A percentile compares a stretch with the other conserved stretches of the same genome.
These are phyloP conservation scores for Subacronicta megacephala DNA, from an alignment of 2,888 invertebrate genomes.

Conservation along the genomic window DNA sequence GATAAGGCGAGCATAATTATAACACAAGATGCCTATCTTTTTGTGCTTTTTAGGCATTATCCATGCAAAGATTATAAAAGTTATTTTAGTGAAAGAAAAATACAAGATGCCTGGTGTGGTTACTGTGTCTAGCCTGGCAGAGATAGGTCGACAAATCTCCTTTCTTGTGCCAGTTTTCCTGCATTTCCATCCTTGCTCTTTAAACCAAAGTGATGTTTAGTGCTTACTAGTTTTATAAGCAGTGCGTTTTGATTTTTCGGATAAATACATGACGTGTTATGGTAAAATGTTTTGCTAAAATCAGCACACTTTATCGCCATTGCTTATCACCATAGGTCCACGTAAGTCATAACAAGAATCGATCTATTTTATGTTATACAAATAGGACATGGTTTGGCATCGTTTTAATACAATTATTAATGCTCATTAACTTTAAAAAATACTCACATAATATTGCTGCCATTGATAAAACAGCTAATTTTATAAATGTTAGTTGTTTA, in stretches of 20 bases:
- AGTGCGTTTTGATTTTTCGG: neutral
- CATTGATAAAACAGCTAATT: conserved; percentile 96
- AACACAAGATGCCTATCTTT: no score
- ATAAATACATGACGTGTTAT: neutral
- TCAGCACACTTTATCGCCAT: conserved; percentile 54
- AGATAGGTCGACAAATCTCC: no score
- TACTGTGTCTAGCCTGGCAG: no score
- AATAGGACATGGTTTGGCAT: conserved; percentile 9
- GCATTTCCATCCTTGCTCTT: no score
- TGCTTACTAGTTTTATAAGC: neutral
- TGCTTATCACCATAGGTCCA: conserved; percentile 60
- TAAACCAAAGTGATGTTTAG: neutral
- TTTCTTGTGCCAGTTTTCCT: no score
- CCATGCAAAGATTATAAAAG: no score
- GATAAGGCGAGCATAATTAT: no score
- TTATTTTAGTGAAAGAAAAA: no score
- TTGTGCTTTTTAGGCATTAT: no score
- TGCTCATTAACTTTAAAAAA: conserved; percentile 30
- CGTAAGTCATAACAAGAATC: conserved; percentile 62
- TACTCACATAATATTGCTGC: conserved; percentile 97
- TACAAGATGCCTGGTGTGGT: no score
- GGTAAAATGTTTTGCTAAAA: conserved; percentile 33
- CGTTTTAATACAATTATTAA: conserved; percentile 16
- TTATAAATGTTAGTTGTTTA: conserved; percentile 88
- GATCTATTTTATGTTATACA: conserved; percentile 17